These are phyloP conservation scores for Chymomyza caudatula DNA, from an alignment of 2,888 invertebrate genomes.

Conservation along the genomic window DNA sequence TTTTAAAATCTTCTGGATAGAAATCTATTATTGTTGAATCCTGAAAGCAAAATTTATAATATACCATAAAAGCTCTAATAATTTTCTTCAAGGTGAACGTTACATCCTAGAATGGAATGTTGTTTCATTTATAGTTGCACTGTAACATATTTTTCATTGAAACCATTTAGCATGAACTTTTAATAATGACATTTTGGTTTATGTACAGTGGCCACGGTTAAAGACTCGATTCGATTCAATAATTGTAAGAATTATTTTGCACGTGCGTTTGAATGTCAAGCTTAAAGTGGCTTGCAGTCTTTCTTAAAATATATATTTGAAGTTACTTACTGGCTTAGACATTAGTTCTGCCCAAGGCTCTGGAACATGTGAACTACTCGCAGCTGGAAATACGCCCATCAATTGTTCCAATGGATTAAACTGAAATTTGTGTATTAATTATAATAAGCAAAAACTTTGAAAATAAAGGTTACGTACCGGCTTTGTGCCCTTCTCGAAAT, in stretches of 20 bases:
- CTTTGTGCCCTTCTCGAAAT: constrained; percentile 91
- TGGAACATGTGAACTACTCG: constrained; percentile 95
- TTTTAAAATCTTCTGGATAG: constrained; percentile 98
- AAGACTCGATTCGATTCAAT: no score
- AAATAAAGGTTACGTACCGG: no score
- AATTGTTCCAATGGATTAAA: constrained; percentile 98
- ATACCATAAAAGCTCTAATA: not conserved
- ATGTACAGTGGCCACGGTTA: no score
- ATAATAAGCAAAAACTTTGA: no score
- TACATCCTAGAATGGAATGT: not conserved
- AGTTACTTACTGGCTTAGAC: constrained; percentile 87
- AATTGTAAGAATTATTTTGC: no score
- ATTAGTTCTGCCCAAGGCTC: constrained; percentile 95
- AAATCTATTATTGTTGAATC: constrained; percentile 98
- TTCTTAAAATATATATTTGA: not conserved
- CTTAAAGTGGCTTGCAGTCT: no score
- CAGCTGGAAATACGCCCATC: constrained; percentile 99
- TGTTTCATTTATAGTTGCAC: no score
- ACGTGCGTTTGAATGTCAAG: no score
- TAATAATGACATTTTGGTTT: no score
- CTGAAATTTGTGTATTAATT: constrained; percentile 77
- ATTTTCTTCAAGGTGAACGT: not conserved
- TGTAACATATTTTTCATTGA: not conserved
- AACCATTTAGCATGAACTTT: no score
- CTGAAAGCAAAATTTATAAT: constrained; percentile 77